A percentile compares a stretch with the other conserved stretches of the same genome.
Evolutionary conservation across 2,797 vertebrate species (phyloP).

Genomic region (Toxotes lorentzi): DNA sequence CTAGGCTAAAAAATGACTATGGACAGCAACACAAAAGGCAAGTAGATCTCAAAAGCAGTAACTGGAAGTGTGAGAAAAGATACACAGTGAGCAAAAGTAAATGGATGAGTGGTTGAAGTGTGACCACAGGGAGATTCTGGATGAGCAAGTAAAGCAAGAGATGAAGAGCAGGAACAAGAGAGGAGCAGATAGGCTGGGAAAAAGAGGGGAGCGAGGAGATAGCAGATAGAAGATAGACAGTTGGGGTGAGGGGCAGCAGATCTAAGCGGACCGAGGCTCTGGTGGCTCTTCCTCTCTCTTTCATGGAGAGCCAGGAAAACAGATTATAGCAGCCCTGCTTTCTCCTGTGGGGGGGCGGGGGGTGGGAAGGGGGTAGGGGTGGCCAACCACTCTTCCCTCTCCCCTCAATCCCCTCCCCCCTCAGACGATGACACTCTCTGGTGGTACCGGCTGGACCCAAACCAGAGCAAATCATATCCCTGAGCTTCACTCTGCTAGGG

Average conservation of each 20-base stretch:
- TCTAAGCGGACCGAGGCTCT: conserved; percentile 83
- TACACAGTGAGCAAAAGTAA: conserved; percentile 2
- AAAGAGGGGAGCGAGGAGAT: conserved; percentile 54
- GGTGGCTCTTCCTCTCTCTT: conserved; percentile 84
- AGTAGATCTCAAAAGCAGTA: conserved; percentile 25
- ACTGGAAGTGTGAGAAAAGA: conserved; percentile 32
- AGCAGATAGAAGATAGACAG: conserved; percentile 73
- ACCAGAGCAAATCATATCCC: conserved; percentile 62
- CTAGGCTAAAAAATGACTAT: conserved; percentile 4
- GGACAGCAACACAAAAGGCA: conserved; percentile 21
- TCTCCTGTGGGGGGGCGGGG: conserved; percentile 52
- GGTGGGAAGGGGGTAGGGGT: conserved; percentile 8
- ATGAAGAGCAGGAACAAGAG: conserved; percentile 41
- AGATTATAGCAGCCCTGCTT: conserved; percentile 84
- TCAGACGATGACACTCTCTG: conserved; percentile 51
- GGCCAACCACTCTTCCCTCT: conserved; percentile 50
- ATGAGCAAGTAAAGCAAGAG: conserved; percentile 30
- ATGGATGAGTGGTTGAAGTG: conserved; percentile 36
- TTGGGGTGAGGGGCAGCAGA: conserved; percentile 78
- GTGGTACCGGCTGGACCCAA: conserved; percentile 55
- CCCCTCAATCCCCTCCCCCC: conserved; percentile 34
- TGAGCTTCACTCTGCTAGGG: conserved; percentile 32
- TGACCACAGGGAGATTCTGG: conserved; percentile 31
- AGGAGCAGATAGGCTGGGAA: conserved; percentile 40
- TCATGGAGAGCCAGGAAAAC: conserved; percentile 88